Percentiles rank a stretch among this genome's conserved stretches.
phyloP scores from a whole-genome alignment of 2,113 vertebrate genomes.

The Chloebia gouldiae region DNA sequence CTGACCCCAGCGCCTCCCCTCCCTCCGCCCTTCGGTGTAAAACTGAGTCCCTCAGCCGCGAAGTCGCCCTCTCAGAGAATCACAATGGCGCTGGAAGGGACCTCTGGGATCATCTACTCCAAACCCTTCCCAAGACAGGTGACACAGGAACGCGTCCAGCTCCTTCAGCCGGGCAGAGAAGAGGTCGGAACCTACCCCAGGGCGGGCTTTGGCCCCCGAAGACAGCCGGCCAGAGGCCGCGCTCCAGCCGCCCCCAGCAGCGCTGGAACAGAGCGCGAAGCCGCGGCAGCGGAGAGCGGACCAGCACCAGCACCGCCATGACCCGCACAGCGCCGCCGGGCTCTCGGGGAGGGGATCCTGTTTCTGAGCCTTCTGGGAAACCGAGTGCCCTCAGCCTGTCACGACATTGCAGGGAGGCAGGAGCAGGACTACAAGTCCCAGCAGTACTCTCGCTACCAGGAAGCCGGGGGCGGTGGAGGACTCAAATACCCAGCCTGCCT shows the following conservation, averaged over 20 bases:
- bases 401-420: fast-evolving
- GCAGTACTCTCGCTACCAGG: fast-evolving
- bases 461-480: fast-evolving
- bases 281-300: fast-evolving
- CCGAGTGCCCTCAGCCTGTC: fast-evolving
- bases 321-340: fast-evolving
- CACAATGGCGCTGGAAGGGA: no score
- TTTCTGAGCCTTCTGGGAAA: neutral
- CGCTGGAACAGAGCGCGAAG: neutral
- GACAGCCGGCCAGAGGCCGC: neutral
- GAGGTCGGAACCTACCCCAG: neutral
- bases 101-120: neutral
- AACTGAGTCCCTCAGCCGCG: neutral
- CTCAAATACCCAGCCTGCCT: neutral
- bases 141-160: neutral
- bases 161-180: neutral
- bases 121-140: neutral
- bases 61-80: neutral
- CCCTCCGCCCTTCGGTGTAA: neutral
- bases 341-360: fast-evolving
- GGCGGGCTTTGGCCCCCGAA: neutral
- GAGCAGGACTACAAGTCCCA: neutral
- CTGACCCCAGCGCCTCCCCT: neutral
- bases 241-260: conserved; percentile 30
- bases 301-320: neutral